Evolutionary conservation across 2,888 invertebrate genomes (phyloP), one percentile per base, ranked within the genome.

Genomic region (Pristionchus japonicus): DNA sequence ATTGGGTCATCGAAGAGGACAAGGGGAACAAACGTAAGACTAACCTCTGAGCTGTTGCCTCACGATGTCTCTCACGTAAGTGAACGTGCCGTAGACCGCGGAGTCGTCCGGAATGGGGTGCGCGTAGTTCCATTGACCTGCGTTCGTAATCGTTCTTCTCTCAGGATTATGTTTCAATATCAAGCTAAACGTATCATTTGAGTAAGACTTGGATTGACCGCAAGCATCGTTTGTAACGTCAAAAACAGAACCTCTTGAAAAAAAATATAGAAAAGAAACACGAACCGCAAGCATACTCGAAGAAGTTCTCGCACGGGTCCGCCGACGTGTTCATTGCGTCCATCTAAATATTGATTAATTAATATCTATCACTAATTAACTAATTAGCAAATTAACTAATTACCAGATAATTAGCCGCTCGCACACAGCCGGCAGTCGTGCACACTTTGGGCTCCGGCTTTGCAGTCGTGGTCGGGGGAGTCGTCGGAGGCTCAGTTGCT

Each of bases 281-380:
- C 64, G 87, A 61, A 23, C 92, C 92, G 88, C 93, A 93, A 11
- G 93, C 90, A 89, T 90, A 92, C 52, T 92, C 90, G 88, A 91
- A 92, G 89, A 93, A 93, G 87, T 93, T 90, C 4, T 90, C 90
- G 85, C 93, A 93, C 13, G 93, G 93, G 74, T 93, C 90, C 34
- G 90, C 89, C 4, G 90, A 88, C 15, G 70, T 47, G 77, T 92
- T 90, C 88, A 89, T 90, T 80, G 91, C 91, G 88, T 89, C 90
- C 52, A 91, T 74, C 91, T 92, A 82, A 74, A 91, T 86, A 27
- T 27, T 64, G 1, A 64, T 52, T 1, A 61, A 61, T 37, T 43
- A 64, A 40, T 27, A 23, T 61, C 4, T 20, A 61, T 61, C n/a
- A n/a, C n/a, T 61, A 61, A 4, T 11, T 52, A 52, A 52, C 3